Evolutionary conservation across 2,113 vertebrate species (phyloP).

Genomic region (Lophius piscatorius): DNA sequence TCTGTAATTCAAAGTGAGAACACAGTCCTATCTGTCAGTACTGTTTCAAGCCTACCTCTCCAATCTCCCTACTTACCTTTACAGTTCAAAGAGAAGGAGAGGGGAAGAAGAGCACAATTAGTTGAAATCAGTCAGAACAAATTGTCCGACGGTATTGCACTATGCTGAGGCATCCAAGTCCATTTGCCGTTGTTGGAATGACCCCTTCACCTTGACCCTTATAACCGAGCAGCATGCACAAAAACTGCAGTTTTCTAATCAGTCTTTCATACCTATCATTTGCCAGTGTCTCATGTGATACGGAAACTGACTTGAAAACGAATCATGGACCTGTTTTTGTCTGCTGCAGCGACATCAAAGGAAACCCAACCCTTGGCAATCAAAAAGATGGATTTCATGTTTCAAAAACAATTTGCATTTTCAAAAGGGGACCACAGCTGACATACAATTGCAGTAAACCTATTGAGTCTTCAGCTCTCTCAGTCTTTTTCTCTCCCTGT

Average conservation of each 20-base stretch:
- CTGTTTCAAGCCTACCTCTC: conserved; percentile 62
- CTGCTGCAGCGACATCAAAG: conserved; percentile 70
- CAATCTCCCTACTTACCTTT: conserved; percentile 61
- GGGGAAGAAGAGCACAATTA: conserved; percentile 78
- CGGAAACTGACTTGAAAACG: conserved; percentile 66
- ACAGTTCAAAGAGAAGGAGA: conserved; percentile 78
- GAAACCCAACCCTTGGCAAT: conserved; percentile 61
- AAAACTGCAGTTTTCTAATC: conserved; percentile 50
- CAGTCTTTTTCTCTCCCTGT: conserved; percentile 68
- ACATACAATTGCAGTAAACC: conserved; percentile 72
- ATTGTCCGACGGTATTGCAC: conserved; percentile 69
- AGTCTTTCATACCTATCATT: conserved; percentile 37
- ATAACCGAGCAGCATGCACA: conserved; percentile 39
- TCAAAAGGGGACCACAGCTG: conserved; percentile 71
- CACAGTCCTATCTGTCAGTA: conserved; percentile 73
- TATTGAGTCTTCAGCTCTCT: conserved; percentile 70
- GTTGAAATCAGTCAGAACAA: conserved; percentile 79
- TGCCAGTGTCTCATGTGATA: conserved; percentile 57
- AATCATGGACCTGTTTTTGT: conserved; percentile 71
- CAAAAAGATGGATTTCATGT: conserved; percentile 75
- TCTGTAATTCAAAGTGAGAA: conserved; percentile 78
- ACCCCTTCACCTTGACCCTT: conserved; percentile 57
- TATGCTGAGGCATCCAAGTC: conserved; percentile 56
- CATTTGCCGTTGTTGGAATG: conserved; percentile 57
- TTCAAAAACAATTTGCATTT: conserved; percentile 76